These are phyloP conservation scores for Dascyllus trimaculatus DNA, from an alignment of 2,113 vertebrate genomes.

Conservation along the genomic window DNA sequence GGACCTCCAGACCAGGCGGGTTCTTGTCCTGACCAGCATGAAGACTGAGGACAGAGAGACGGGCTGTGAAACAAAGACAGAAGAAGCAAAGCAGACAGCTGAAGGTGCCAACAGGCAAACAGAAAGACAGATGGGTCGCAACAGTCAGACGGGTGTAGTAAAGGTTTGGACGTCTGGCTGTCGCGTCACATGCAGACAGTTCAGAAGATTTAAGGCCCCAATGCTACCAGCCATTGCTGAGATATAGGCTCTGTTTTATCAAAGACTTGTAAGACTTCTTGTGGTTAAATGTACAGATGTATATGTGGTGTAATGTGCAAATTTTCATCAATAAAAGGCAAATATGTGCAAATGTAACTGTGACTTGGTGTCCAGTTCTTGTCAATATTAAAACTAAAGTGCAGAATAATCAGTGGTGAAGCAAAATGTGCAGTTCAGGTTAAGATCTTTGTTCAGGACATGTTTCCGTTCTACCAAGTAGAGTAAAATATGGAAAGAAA, in stretches of 20 bases:
- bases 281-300: not conserved
- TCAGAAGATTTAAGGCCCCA: slow-evolving; percentile 40
- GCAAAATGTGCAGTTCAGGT: too few relatives aligned
- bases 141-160: not conserved
- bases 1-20: not conserved
- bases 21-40: not conserved
- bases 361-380: not conserved
- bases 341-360: not conserved
- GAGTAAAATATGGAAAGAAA: too few relatives aligned
- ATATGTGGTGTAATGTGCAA: not conserved
- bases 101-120: not conserved
- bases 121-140: not conserved
- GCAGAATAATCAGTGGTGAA: too few relatives aligned
- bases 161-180: slow-evolving; percentile 33
- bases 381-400: too few relatives aligned
- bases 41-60: not conserved
- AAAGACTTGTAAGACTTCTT: not conserved
- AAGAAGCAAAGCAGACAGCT: not conserved
- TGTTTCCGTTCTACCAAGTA: too few relatives aligned
- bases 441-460: too few relatives aligned
- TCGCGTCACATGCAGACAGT: slow-evolving; percentile 10
- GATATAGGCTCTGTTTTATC: slow-evolving; percentile 20
- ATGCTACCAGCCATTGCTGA: slow-evolving; percentile 65
- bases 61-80: not conserved
- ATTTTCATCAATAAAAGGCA: slow-evolving; percentile 15